Conservation (phyloP, 2,113 vertebrate genomes). For the Microtus ochrogaster region DNA sequence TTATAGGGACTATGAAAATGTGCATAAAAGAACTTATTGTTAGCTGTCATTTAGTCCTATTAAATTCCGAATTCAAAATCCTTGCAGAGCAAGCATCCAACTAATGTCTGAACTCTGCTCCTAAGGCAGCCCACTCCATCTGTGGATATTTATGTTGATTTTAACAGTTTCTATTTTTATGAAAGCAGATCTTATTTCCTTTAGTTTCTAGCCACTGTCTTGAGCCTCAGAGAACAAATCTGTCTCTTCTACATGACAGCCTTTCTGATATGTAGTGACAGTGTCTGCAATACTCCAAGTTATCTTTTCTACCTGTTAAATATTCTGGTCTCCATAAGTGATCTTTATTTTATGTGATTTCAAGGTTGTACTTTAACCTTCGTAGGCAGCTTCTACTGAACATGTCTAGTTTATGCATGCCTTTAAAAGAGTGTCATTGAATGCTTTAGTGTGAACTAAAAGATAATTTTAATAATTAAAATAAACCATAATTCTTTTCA, state of each 20-base stretch:
- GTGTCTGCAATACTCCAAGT: conserved; percentile 34
- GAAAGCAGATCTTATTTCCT: conserved; percentile 45
- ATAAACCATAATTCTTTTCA: not conserved
- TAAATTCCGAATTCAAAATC: conserved; percentile 45
- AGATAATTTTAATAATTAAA: not conserved
- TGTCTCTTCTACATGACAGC: conserved; percentile 50
- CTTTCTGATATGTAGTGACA: conserved; percentile 60
- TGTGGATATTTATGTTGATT: conserved; percentile 61
- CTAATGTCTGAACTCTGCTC: conserved; percentile 20
- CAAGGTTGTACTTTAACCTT: not conserved
- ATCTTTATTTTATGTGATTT: conserved; percentile 42
- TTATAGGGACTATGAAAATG: not conserved
- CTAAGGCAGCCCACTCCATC: not conserved
- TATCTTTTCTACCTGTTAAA: conserved; percentile 46
- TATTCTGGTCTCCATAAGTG: conserved; percentile 2
- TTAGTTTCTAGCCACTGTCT: conserved; percentile 44
- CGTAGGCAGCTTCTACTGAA: conserved; percentile 4
- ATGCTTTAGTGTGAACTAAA: not conserved
- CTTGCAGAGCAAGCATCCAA: conserved; percentile 29
- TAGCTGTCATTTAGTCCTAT: conserved; percentile 30
- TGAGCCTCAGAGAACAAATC: conserved; percentile 53
- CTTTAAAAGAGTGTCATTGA: not conserved
- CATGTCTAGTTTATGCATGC: not conserved
- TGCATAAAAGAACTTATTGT: conserved; percentile 56
- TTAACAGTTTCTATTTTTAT: conserved; percentile 18